Conservation (phyloP, 2,888 invertebrate species). For the Tipula lateralis region DNA sequence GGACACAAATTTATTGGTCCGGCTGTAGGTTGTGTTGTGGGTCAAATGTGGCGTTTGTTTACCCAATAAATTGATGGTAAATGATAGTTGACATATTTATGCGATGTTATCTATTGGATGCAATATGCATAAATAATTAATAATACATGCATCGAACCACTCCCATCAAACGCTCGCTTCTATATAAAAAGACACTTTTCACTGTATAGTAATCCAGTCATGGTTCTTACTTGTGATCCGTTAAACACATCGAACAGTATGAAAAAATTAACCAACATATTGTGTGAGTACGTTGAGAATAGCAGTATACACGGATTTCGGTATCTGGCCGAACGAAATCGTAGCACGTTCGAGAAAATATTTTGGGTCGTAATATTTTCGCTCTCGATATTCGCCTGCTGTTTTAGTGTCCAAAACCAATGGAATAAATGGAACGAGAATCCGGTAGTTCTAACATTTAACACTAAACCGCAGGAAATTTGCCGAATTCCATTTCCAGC, state of each 20-base stretch:
- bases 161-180: too few species aligned
- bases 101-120: background rate
- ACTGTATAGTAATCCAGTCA: too few species aligned
- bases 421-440: slow-evolving; percentile 67
- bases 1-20: background rate
- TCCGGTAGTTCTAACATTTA: slow-evolving; percentile 68
- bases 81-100: background rate
- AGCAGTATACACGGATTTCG: slow-evolving; percentile 61
- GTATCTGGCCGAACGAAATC: slow-evolving; percentile 57
- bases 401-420: slow-evolving; percentile 57
- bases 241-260: too few species aligned
- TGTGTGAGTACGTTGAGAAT: slow-evolving; percentile 58
- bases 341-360: slow-evolving; percentile 55
- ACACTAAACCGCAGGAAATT: slow-evolving; percentile 55
- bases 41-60: background rate
- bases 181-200: too few species aligned
- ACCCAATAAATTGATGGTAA: background rate
- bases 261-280: slow-evolving; percentile 38
- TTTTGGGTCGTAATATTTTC: slow-evolving; percentile 61
- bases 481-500: slow-evolving; percentile 37
- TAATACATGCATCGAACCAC: background rate
- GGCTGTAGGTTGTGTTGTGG: background rate
- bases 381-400: slow-evolving; percentile 59
- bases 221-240: too few species aligned
- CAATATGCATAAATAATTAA: background rate